phyloP scores from a whole-genome alignment of 2,888 invertebrate species.

The Tipula helvola region DNA sequence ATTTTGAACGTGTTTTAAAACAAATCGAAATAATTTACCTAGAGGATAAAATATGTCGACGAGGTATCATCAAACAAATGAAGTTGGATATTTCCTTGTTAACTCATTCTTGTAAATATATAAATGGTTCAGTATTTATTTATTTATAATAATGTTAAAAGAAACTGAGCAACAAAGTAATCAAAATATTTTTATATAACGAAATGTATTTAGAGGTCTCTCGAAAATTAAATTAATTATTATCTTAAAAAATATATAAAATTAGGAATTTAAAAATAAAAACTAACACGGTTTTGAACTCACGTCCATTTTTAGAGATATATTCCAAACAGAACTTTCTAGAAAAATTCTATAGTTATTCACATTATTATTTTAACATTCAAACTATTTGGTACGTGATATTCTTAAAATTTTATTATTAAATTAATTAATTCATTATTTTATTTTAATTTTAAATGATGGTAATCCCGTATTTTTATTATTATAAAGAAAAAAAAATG shows the following conservation, averaged over 20 bases:
- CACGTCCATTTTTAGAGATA: background rate
- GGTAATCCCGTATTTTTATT: too few relatives aligned
- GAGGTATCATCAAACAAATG: constrained; percentile 7
- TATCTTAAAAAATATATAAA: background rate
- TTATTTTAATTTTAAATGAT: background rate
- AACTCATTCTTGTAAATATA: background rate
- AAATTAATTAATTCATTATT: background rate
- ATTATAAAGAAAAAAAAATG: too few relatives aligned
- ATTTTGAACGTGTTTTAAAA: background rate
- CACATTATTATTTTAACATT: background rate
- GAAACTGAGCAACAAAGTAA: background rate
- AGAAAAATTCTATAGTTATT: background rate
- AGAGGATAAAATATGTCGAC: constrained; percentile 8
- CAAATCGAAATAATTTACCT: constrained; percentile 8
- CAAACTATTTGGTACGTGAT: background rate
- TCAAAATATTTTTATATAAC: background rate
- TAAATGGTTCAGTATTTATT: background rate
- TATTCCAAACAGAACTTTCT: background rate
- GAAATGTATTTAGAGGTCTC: background rate
- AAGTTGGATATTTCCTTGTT: constrained; percentile 7
- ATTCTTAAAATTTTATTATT: background rate
- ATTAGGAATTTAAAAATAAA: background rate
- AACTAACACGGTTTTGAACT: background rate
- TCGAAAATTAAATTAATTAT: background rate
- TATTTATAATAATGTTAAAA: background rate